Evolutionary conservation across 2,797 vertebrate species (phyloP).

Genomic region (Crocodylus rhombifer): DNA sequence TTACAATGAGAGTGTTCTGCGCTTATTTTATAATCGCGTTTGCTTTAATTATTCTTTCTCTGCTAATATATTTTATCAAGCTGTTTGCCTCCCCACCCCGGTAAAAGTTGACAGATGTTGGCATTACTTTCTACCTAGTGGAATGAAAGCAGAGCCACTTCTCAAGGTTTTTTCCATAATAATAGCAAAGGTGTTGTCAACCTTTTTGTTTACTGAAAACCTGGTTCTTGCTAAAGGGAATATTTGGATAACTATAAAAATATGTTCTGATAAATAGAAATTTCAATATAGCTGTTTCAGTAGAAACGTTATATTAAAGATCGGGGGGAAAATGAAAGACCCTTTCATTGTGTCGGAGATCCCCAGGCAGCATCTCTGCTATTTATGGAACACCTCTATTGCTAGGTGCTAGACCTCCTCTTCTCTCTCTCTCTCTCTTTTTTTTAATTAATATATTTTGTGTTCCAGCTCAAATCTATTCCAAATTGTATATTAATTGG

Average conservation of each 20-base stretch:
- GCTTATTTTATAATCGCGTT: too few species aligned
- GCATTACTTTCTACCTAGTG: background rate
- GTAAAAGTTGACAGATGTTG: background rate
- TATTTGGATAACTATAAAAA: background rate
- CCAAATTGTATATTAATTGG: too few species aligned
- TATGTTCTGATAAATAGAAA: background rate
- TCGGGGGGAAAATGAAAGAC: too few species aligned
- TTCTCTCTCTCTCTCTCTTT: background rate
- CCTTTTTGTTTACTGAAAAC: background rate
- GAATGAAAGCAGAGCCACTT: background rate
- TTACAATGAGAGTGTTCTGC: background rate
- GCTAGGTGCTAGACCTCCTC: too few species aligned
- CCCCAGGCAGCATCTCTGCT: too few species aligned
- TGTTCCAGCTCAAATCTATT: too few species aligned
- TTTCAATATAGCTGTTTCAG: background rate
- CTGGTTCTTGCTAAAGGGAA: background rate
- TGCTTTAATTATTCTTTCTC: background rate
- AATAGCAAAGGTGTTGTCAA: background rate
- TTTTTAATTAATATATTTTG: background rate
- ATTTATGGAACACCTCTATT: too few species aligned
- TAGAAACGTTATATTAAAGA: too few species aligned
- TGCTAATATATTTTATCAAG: background rate
- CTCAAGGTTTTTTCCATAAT: background rate
- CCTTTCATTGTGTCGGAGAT: too few species aligned
- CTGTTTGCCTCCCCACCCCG: background rate